phyloP scores from a whole-genome alignment of 1,140 invertebrate species.

The Mactra quadrangularis region DNA sequence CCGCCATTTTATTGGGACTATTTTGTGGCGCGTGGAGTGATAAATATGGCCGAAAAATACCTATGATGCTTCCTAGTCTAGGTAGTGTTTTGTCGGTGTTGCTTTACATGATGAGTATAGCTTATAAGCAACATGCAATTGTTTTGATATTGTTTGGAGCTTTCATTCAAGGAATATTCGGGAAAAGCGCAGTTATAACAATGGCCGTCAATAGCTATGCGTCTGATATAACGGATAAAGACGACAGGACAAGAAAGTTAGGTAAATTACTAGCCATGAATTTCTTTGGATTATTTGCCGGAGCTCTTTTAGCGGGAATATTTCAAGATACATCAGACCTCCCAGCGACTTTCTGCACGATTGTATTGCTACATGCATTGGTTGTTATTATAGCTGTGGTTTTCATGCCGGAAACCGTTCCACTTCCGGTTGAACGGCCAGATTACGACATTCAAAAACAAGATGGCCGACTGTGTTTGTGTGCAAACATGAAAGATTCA shows the following conservation, averaged over 20 bases:
- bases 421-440: slow-evolving; percentile 52
- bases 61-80: slow-evolving; percentile 81
- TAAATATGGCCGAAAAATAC: slow-evolving; percentile 80
- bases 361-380: slow-evolving; percentile 70
- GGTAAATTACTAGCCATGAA: slow-evolving; percentile 82
- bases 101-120: slow-evolving; percentile 76
- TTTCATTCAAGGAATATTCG: slow-evolving; percentile 77
- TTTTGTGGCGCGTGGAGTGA: slow-evolving; percentile 84
- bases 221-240: slow-evolving; percentile 76
- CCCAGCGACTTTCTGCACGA: slow-evolving; percentile 71
- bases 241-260: slow-evolving; percentile 76
- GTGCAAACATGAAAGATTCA: slow-evolving; percentile 73
- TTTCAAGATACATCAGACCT: slow-evolving; percentile 75
- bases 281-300: slow-evolving; percentile 81
- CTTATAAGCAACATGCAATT: slow-evolving; percentile 62
- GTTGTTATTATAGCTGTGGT: slow-evolving; percentile 71
- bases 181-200: slow-evolving; percentile 81
- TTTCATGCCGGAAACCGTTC: slow-evolving; percentile 73
- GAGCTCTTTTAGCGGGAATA: slow-evolving; percentile 78
- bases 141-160: slow-evolving; percentile 78
- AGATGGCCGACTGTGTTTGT: slow-evolving; percentile 60
- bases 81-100: slow-evolving; percentile 79
- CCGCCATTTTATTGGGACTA: slow-evolving; percentile 80
- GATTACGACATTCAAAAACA: slow-evolving; percentile 46
- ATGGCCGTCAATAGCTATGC: slow-evolving; percentile 83